Conservation (phyloP, 2,888 invertebrate species). For the Rambutsinella grinnellia region DNA sequence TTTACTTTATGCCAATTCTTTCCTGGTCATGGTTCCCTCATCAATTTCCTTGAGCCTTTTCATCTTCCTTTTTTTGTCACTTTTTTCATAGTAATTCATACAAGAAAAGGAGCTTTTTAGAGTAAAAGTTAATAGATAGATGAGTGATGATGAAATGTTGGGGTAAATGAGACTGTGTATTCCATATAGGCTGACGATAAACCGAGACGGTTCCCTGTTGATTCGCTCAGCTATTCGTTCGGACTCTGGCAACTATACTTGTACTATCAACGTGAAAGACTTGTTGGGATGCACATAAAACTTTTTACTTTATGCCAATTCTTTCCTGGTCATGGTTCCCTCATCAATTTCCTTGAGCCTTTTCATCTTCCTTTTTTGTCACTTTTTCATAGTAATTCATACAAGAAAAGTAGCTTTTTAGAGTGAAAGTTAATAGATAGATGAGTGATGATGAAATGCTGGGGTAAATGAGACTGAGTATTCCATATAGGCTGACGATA, state of each 20-base stretch:
- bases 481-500: constrained; percentile 10
- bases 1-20: not conserved
- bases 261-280: constrained; percentile 67
- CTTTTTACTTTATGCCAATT: not conserved
- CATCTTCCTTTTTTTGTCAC: not conserved
- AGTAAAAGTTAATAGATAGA: too few species aligned
- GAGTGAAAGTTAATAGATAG: too few species aligned
- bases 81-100: too few species aligned
- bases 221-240: constrained; percentile 67
- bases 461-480: constrained; percentile 7
- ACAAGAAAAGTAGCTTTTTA: not conserved
- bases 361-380: not conserved
- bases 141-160: too few species aligned
- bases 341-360: constrained; percentile 8
- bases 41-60: constrained; percentile 5
- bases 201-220: constrained; percentile 71
- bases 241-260: constrained; percentile 74
- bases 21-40: not conserved
- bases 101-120: too few species aligned
- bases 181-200: constrained; percentile 20
- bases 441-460: too few species aligned
- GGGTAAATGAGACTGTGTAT: constrained; percentile 3
- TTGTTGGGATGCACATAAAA: not conserved
- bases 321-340: not conserved
- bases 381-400: not conserved